phyloP scores from a whole-genome alignment of 2,113 vertebrate genomes.

The Amphiprion ocellaris region DNA sequence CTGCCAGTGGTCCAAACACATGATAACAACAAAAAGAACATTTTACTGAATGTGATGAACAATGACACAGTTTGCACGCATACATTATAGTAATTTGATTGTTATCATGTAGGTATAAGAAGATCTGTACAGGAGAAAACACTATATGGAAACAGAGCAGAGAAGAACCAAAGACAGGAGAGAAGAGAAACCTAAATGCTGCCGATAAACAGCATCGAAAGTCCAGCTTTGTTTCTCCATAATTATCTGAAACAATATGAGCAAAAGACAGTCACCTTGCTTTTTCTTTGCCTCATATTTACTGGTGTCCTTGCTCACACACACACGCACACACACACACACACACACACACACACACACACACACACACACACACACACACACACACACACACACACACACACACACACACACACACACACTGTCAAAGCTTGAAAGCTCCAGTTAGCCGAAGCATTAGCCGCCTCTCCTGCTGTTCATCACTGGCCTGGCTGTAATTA shows the following conservation, averaged over 20 bases:
- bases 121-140: too few species aligned
- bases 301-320: not conserved
- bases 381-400: not conserved
- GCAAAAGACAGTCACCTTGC: constrained; percentile 41
- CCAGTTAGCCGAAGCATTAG: constrained; percentile 49
- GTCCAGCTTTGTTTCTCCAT: constrained; percentile 12
- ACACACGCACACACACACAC: not conserved
- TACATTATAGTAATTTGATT: too few species aligned
- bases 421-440: constrained; percentile 46
- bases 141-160: not conserved
- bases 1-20: too few species aligned
- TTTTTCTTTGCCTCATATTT: constrained; percentile 19
- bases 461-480: constrained; percentile 41
- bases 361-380: constrained; percentile 4
- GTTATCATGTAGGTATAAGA: not conserved
- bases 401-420: constrained; percentile 6
- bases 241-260: constrained; percentile 25
- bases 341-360: not conserved
- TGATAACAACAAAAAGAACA: too few species aligned
- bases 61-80: too few species aligned
- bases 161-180: not conserved
- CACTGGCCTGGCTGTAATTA: constrained; percentile 63
- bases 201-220: constrained; percentile 12
- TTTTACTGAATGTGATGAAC: too few species aligned
- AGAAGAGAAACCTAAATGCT: not conserved